Evolutionary conservation across 2,797 vertebrate species (phyloP), one percentile per base, ranked within the genome.

Genomic region (Pitangus sulphuratus): DNA sequence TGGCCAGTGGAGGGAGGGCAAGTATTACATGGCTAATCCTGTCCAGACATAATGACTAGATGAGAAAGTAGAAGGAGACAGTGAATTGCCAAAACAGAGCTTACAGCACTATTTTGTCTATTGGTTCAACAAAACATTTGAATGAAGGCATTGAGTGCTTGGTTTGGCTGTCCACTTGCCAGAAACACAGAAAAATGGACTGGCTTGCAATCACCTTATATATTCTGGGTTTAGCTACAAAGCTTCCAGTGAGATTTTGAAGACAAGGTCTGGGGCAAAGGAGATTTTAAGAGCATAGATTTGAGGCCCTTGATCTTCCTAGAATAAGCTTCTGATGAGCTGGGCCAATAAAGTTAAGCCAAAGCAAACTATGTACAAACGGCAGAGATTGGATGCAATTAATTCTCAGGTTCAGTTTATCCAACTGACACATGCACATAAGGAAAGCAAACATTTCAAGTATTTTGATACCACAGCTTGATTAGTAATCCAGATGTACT

Each of bases 261-360:
- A 96, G 75, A 94, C 68, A 84, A 79, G 25, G 25, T 12, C 68
- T 74, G 30, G 39, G 70, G 84, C 56, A 96, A 95, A 96, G 86
- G n/a, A 89, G 92, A 87, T 94, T 96, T 94, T 64, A 85, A 89
- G 84, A 94, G 78, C 66, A 87, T 47, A 92, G 88, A 90, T 64
- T 83, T 85, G 92, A 96, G 60, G 60, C n/a, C 84, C 89, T 85
- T 92, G 68, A 95, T 93, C 90, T 93, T 87, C 95, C 95, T 91
- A 94, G 45, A 94, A 85, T 93, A 96, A 96, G 87, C 78, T 64
- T 71, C 81, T 71, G 88, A 87, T 50, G 60, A 90, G 71, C 87
- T 64, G 35, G 71, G 68, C 71, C 90, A 93, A 74, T 76, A 64
- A 85, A 70, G 58, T 64, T 90, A 94, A 96, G 89, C 64, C 86